These are phyloP conservation scores for Aphodius sticticus DNA, from an alignment of 2,888 invertebrate genomes.

Conservation along the genomic window DNA sequence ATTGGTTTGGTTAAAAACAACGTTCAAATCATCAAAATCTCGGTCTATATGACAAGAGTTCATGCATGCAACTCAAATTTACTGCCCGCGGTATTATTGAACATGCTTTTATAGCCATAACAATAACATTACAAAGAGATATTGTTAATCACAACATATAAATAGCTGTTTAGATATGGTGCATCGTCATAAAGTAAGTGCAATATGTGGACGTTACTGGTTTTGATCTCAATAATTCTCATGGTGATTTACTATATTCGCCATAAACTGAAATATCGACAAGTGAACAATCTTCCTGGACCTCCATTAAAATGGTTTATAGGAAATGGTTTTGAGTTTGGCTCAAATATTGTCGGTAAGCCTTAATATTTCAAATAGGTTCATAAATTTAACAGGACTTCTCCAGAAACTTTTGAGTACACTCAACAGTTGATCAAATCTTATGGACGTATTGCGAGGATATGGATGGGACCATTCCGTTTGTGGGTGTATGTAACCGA, in stretches of 20 bases:
- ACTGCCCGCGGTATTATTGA: no score
- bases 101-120: no score
- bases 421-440: conserved; percentile 30
- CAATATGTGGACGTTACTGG: background rate
- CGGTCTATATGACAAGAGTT: no score
- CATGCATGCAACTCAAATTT: no score
- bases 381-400: background rate
- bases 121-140: no score
- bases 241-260: background rate
- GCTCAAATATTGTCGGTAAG: conserved; percentile 33
- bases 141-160: no score
- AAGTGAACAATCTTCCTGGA: conserved; percentile 32
- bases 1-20: no score
- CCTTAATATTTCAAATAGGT: background rate
- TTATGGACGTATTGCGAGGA: conserved; percentile 40
- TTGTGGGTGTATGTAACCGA: conserved; percentile 41
- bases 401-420: conserved; percentile 32
- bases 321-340: conserved; percentile 37
- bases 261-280: conserved; percentile 27
- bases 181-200: background rate
- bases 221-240: background rate
- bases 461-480: conserved; percentile 35
- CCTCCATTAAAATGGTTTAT: conserved; percentile 27
- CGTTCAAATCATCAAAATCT: no score
- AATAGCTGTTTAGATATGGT: no score